Base-by-base conservation (phyloP, 2,113 vertebrate genomes). In the Chionodraco myersi region DNA sequence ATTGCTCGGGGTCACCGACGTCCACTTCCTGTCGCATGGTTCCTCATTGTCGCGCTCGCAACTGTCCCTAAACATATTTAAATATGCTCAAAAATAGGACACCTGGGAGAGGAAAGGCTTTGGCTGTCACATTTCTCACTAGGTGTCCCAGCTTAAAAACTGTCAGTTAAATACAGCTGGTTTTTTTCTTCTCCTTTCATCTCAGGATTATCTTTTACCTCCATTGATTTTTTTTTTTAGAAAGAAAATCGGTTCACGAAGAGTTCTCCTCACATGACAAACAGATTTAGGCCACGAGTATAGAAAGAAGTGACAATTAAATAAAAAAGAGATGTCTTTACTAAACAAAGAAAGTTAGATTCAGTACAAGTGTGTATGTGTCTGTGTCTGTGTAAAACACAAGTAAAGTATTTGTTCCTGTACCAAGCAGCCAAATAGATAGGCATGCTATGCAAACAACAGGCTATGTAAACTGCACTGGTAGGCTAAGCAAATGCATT, bases 1-100 rank as follows among this genome's bases (percentile, higher is more conserved):
- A 85, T 3, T 3, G 72, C 82, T 49, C 15, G 5, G 77, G 91
- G 91, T 93, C 87, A 84, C 47, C 3, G 12, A 0, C 23, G 65
- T 84, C 77, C 87, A 87, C 89, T 93, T 95, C 95, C 94, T 89
- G 86, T 92, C 89, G 80, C 83, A 79, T 87, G 66, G 26, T n/a
- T 57, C 75, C 41, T 69, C 80, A 68, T 70, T 83, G 81, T 71
- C 47, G 74, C 58, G 44, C 52, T 60, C 21, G n/a, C 16, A 62
- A 72, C 47, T 49, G n/a, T 74, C 65, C 77, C 74, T 4, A 23
- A 73, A 72, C 47, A 0, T 49, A 70, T 74, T 78, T 54, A 47
- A 52, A 73, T 56, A 23, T 10, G 53, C 64, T 47, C 36, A 64
- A 86, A 83, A 84, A 48, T 58, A 74, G 67, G 80, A 58, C 86